Conservation (phyloP, 1,140 invertebrate species). For the Drosophila kurseongensis region DNA sequence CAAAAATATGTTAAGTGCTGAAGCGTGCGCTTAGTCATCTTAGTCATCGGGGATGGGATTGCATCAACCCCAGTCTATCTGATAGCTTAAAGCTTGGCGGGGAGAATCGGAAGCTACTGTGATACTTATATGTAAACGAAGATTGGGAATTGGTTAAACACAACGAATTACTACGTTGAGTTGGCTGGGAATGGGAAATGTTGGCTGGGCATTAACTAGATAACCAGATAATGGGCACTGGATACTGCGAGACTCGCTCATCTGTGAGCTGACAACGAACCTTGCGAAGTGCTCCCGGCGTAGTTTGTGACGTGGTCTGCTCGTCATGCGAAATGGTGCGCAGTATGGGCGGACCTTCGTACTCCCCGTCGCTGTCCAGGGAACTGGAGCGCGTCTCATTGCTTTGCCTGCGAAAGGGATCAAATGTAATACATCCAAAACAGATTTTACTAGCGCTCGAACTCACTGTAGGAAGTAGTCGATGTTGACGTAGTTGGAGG, state of each 20-base stretch:
- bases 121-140: background rate
- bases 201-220: background rate
- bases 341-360: constrained; percentile 77
- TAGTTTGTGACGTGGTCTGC: constrained; percentile 69
- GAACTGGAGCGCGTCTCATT: constrained; percentile 85
- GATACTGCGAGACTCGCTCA: constrained; percentile 1
- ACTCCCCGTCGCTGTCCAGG: constrained; percentile 85
- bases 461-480: constrained; percentile 94
- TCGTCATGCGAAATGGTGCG: constrained; percentile 80
- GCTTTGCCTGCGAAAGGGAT: constrained; percentile 68
- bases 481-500: constrained; percentile 95
- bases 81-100: background rate
- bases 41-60: constrained; percentile 4
- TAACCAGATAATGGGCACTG: background rate
- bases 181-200: constrained; percentile 5
- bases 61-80: constrained; percentile 14
- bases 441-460: background rate
- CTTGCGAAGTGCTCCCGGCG: constrained; percentile 80
- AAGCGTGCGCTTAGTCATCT: constrained; percentile 44
- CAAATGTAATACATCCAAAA: background rate
- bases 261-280: constrained; percentile 41
- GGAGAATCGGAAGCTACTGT: background rate
- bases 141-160: background rate
- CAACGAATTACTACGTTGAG: constrained; percentile 9
- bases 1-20: constrained; percentile 28